Conservation (phyloP, 2,797 vertebrate species). For the Anisognathus igniventris region DNA sequence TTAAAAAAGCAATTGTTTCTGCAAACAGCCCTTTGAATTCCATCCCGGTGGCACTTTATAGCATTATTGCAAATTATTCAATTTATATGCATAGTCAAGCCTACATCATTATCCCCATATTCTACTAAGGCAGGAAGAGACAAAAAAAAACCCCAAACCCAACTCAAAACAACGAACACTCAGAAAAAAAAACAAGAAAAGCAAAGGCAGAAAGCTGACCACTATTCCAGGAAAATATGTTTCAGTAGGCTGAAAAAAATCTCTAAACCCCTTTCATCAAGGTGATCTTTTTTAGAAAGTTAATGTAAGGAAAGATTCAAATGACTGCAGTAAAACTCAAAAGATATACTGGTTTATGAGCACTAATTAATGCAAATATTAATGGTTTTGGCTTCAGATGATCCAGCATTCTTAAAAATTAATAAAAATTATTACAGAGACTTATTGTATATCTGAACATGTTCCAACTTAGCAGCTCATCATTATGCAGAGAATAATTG, state of each 20-base stretch:
- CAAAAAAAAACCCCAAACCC: background rate
- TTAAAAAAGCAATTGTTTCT: constrained; percentile 30
- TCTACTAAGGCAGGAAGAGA: background rate
- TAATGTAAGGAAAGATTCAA: background rate
- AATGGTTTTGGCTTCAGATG: constrained; percentile 40
- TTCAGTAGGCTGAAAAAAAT: background rate
- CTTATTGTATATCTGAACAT: constrained; percentile 22
- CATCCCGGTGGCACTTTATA: background rate
- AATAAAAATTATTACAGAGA: constrained; percentile 23
- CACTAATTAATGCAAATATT: constrained; percentile 41
- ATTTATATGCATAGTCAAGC: constrained; percentile 67
- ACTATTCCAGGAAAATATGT: background rate
- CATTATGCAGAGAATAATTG: constrained; percentile 36
- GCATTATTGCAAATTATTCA: constrained; percentile 58
- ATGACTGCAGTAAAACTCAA: constrained; percentile 4
- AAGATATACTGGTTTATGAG: constrained; percentile 30
- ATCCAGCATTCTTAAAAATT: constrained; percentile 56
- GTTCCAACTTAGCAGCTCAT: constrained; percentile 25
- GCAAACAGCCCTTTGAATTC: constrained; percentile 50
- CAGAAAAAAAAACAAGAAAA: background rate
- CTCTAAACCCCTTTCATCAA: background rate
- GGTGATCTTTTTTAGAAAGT: background rate
- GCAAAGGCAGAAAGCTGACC: background rate
- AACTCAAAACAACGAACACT: background rate
- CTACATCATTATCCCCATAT: constrained; percentile 21